Base-by-base conservation (phyloP, 2,888 invertebrate genomes). In the Heliothis peltigera region DNA sequence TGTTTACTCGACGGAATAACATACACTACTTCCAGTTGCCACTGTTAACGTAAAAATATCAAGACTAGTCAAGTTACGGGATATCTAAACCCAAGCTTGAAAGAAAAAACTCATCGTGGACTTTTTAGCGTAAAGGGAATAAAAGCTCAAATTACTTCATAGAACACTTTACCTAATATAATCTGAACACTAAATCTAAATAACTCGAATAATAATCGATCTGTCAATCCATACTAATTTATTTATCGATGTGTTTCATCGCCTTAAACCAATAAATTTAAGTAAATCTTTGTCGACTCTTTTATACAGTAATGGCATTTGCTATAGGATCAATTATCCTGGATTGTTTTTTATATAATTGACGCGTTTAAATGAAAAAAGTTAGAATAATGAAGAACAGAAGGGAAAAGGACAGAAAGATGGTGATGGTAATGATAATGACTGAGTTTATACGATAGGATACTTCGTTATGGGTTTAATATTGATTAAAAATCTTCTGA, bases 351-450 rank as follows among this genome's bases (percentile, higher is more conserved):
- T 73, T 53, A 56, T 25, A 53, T 19, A 63, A 42, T 49, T 63
- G 28, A 48, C 55, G 25, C 35, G 22, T 42, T 58, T 49, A 72
- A 72, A 74, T 72, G 54, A 35, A 62, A 52, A 46, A 59, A 62
- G 61, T 53, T 22, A 18, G 44, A 18, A 56, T 67, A 73, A 73
- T 73, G 44, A n/a, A n/a, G n/a, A n/a, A n/a, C n/a, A n/a, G n/a
- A n/a, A n/a, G n/a, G 48, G n/a, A 32, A 12, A 2, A 32, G 8
- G 10, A 12, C 32, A 32, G 12, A 2, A 32, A 21, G 12, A 12
- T 46, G 57, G 32, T 67, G 53, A 64, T 57, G 25, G 43, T 48
- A 56, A 63, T 12, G 7, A 28, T 28, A 28, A 28, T 7, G 7
- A 8, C 6, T 22, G 22, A 22, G 22, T 22, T 22, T 22, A 22